These are phyloP conservation scores for Aurelia sp. DNA, from an alignment of 30 jellyfish, hydroid and myxozoan genomes.

Conservation along the genomic window DNA sequence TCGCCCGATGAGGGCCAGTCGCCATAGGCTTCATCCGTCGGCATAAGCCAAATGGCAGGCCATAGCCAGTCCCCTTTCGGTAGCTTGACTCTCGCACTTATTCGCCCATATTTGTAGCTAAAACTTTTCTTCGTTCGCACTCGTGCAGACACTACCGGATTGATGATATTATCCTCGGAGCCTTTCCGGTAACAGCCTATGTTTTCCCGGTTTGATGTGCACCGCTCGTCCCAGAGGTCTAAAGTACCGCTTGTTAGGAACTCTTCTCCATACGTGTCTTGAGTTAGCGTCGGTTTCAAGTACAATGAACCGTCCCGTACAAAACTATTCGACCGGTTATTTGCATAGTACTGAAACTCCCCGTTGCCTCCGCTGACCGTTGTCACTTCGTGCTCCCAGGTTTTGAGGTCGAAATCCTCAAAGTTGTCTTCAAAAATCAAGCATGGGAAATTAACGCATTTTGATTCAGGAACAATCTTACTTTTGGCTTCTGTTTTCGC, in stretches of 20 bases:
- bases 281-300: slow-evolving; percentile 82
- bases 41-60: slow-evolving; percentile 92
- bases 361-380: slow-evolving; percentile 76
- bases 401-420: slow-evolving; percentile 55
- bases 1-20: slow-evolving; percentile 97
- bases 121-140: slow-evolving; percentile 65
- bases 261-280: slow-evolving; percentile 76
- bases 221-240: slow-evolving; percentile 81
- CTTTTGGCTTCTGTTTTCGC: neutral
- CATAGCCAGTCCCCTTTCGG: slow-evolving; percentile 94
- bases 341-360: slow-evolving; percentile 79
- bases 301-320: slow-evolving; percentile 77
- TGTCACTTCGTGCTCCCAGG: slow-evolving; percentile 79
- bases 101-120: slow-evolving; percentile 81
- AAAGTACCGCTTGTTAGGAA: slow-evolving; percentile 66
- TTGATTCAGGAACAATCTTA: slow-evolving; percentile 36
- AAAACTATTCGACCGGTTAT: slow-evolving; percentile 83
- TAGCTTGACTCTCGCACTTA: slow-evolving; percentile 76
- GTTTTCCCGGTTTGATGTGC: slow-evolving; percentile 76
- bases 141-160: slow-evolving; percentile 86
- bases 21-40: slow-evolving; percentile 77
- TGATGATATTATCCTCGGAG: slow-evolving; percentile 37
- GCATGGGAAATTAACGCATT: slow-evolving; percentile 78
- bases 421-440: slow-evolving; percentile 79
- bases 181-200: slow-evolving; percentile 79